A percentile compares a stretch with the other conserved stretches of the same genome.
Conservation (phyloP, 1,140 invertebrate genomes). For the Trypoxylus dichotomus region DNA sequence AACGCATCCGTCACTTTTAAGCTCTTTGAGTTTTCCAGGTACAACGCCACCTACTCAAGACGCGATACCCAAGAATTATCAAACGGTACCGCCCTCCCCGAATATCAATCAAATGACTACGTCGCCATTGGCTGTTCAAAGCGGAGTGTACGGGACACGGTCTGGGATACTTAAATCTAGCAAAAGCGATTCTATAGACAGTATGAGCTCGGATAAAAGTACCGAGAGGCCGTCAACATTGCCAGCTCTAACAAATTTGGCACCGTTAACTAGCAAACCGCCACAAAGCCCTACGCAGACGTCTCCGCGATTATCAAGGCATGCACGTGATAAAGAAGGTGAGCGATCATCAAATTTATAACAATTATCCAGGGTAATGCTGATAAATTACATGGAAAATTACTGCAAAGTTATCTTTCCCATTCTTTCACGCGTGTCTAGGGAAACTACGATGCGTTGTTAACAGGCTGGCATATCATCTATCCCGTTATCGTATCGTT, state of each 20-base stretch:
- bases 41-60: conserved; percentile 43
- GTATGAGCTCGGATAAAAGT: conserved; percentile 33
- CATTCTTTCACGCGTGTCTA: too few species aligned
- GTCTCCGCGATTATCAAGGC: conserved; percentile 47
- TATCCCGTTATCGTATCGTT: too few species aligned
- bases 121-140: not conserved
- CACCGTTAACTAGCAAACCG: conserved; percentile 46
- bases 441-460: too few species aligned
- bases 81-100: conserved; percentile 49
- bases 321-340: conserved; percentile 33
- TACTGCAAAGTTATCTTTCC: too few species aligned
- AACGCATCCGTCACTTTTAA: conserved; percentile 47
- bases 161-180: not conserved
- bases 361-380: too few species aligned
- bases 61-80: conserved; percentile 41
- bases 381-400: too few species aligned
- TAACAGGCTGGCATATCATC: too few species aligned
- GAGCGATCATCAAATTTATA: not conserved
- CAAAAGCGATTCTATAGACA: conserved; percentile 31
- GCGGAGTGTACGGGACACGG: not conserved
- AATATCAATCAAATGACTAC: conserved; percentile 33
- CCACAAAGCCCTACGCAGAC: conserved; percentile 53
- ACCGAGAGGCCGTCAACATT: conserved; percentile 41
- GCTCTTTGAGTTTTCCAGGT: conserved; percentile 51
- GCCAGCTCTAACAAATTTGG: conserved; percentile 38